phyloP scores from a whole-genome alignment of 2,113 vertebrate species.

The Ceyx melanurus region DNA sequence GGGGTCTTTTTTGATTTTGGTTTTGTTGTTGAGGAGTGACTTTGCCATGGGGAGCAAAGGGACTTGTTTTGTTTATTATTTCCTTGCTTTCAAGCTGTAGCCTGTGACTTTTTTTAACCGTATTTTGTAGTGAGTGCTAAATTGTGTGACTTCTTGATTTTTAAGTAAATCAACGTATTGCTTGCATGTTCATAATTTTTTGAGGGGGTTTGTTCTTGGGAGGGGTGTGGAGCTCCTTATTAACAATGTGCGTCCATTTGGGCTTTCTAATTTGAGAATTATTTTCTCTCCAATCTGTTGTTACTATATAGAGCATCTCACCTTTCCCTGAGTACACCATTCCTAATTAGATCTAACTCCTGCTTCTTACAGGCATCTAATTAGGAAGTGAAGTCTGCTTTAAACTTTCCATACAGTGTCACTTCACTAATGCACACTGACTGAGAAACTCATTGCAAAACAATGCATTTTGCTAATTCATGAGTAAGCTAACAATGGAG shows the following conservation, averaged over 20 bases:
- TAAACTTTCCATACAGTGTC: conserved; percentile 28
- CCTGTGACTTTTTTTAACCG: conserved; percentile 84
- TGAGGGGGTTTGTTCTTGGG: conserved; percentile 64
- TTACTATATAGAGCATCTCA: conserved; percentile 30
- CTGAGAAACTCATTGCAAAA: conserved; percentile 26
- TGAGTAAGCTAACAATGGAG: conserved; percentile 39
- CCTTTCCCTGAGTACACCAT: background rate
- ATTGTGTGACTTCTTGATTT: conserved; percentile 82
- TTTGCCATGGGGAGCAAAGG: conserved; percentile 88
- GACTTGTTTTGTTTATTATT: conserved; percentile 64
- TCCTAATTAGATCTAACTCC: conserved; percentile 51
- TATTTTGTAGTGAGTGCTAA: conserved; percentile 89
- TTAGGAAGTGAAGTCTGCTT: conserved; percentile 47
- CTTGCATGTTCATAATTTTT: conserved; percentile 83
- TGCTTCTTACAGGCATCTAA: conserved; percentile 8
- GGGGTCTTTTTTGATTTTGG: conserved; percentile 78
- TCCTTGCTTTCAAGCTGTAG: conserved; percentile 86
- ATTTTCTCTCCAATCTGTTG: conserved; percentile 11
- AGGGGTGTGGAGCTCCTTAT: conserved; percentile 76
- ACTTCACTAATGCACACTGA: conserved; percentile 57
- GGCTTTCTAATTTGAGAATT: conserved; percentile 70
- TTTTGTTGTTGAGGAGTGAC: conserved; percentile 87
- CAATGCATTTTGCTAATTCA: conserved; percentile 45
- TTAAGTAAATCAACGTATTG: conserved; percentile 79
- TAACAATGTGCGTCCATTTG: conserved; percentile 76